A percentile compares a stretch with the other conserved stretches of the same genome.
These are phyloP conservation scores for Scaptodrosophila lebanonensis DNA, from an alignment of 1,140 invertebrate genomes.

Conservation along the genomic window DNA sequence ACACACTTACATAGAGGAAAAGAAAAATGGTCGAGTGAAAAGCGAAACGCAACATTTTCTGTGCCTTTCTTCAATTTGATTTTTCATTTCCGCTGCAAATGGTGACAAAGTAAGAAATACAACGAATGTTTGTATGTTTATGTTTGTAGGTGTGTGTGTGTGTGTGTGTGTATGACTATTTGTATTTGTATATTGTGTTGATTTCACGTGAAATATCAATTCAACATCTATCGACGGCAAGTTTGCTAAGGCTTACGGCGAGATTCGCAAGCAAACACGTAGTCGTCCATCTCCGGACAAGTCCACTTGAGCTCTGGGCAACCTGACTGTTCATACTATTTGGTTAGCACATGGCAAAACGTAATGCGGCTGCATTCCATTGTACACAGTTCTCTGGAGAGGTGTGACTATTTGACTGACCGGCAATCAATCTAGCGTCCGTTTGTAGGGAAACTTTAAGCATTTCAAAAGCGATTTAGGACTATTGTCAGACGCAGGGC, in stretches of 20 bases:
- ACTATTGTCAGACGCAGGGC: too few relatives aligned
- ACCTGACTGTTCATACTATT: too few relatives aligned
- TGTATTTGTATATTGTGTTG: constrained; percentile 66
- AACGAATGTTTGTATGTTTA: too few relatives aligned
- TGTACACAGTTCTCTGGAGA: constrained; percentile 40
- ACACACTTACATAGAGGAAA: constrained; percentile 10
- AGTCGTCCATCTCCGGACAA: constrained; percentile 25
- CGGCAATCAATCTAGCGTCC: too few relatives aligned
- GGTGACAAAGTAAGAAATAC: constrained; percentile 55
- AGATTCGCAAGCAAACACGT: neutral
- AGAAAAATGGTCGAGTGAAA: constrained; percentile 60
- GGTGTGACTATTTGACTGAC: constrained; percentile 12
- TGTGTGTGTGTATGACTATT: constrained; percentile 47
- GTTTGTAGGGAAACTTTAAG: too few relatives aligned
- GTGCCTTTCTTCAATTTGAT: constrained; percentile 73
- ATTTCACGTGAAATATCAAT: constrained; percentile 72
- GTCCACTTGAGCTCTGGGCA: constrained; percentile 42
- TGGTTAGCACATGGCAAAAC: too few relatives aligned
- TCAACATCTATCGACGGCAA: constrained; percentile 17
- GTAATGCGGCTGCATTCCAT: constrained; percentile 6
- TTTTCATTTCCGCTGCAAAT: constrained; percentile 73
- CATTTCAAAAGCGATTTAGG: too few relatives aligned
- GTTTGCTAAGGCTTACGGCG: too few relatives aligned
- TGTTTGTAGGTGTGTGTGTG: constrained; percentile 12
- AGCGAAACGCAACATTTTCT: constrained; percentile 64